Base-by-base conservation (phyloP, 2,113 vertebrate genomes). In the Microcebus tavaratra region DNA sequence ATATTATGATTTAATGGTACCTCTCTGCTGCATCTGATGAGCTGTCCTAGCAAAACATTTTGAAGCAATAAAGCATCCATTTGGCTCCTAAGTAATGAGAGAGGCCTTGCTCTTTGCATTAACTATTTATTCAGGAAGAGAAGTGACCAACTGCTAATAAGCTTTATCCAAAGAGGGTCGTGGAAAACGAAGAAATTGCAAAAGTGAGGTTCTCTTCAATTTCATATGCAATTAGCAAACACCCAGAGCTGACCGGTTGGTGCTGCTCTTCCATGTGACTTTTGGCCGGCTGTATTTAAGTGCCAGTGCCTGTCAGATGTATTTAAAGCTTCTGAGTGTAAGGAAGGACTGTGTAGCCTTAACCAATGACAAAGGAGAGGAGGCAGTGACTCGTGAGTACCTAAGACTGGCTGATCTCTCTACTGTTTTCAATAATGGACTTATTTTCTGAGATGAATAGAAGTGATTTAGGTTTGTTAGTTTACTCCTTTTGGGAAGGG, bases 51-150 rank as follows among this genome's bases (percentile, higher is more conserved):
- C 94, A 98, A 93, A 98, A 97, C 98, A 98, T 98, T 98, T 98
- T 98, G 97, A 98, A 98, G 98, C 98, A 98, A 98, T 98, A 98
- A 99, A 98, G 95, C 55, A 17, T 98, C 97, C 97, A 90, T 98
- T 98, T 98, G 97, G 97, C 97, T 98, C 91, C 53, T 97, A 90
- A 97, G 95, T 98, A 97, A 98, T 96, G 98, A 98, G 94, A 90
- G 94, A 95, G 97, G 93, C 95, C 95, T 95, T 98, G 97, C 97
- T 98, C 91, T 98, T 98, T 98, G 95, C 98, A 98, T 98, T 98
- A 98, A 98, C 92, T 97, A 96, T 98, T 98, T 98, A 98, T 98
- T 98, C 97, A 98, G 98, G 97, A 98, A 98, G 97, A 98, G 96
- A 96, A 80, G 50, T n/a, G 59, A 97, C 96, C 97, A 97, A 89